phyloP scores from a whole-genome alignment of 2,113 vertebrate species.

The Myrmophylax atrothorax region DNA sequence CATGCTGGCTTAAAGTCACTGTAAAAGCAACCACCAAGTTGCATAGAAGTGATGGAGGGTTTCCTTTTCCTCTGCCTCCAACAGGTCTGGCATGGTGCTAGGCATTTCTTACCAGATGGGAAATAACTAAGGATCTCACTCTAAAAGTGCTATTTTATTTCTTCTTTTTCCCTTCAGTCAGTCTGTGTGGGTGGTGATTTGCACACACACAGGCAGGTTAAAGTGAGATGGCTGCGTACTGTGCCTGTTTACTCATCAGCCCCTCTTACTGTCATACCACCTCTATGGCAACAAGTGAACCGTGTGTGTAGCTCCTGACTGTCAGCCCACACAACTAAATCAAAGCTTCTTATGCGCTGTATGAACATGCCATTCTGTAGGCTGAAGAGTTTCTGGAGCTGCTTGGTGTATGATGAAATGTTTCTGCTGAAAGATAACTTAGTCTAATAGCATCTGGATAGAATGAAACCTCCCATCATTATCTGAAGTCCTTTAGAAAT shows the following conservation, averaged over 20 bases:
- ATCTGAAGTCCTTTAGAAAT: background rate
- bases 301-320: fast-evolving
- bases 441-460: background rate
- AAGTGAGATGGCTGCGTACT: background rate
- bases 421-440: background rate
- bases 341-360: background rate
- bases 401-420: background rate
- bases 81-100: background rate
- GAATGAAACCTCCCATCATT: background rate
- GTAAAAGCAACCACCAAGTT: background rate
- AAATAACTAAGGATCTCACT: background rate
- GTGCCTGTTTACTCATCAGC: background rate
- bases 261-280: fast-evolving
- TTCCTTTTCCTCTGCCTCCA: background rate
- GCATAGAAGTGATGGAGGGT: background rate
- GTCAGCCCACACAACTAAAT: background rate
- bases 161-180: background rate
- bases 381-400: background rate
- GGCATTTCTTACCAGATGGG: background rate
- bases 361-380: background rate
- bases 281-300: background rate
- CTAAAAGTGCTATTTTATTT: background rate
- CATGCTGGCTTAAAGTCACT: background rate
- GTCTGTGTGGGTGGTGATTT: background rate
- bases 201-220: background rate